phyloP scores from a whole-genome alignment of 2,888 invertebrate species.

The Archips crataeganus region DNA sequence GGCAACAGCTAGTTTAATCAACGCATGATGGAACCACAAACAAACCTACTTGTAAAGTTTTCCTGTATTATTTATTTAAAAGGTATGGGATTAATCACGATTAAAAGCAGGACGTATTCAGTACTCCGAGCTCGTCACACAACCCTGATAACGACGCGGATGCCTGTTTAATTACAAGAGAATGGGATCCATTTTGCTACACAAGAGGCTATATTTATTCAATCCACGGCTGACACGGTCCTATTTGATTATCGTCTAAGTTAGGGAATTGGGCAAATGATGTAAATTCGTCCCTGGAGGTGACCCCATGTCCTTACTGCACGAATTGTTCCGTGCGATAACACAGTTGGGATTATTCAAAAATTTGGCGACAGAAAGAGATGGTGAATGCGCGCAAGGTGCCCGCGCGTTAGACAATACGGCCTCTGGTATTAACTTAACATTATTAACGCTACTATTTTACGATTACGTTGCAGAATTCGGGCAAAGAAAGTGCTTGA shows the following conservation, averaged over 20 bases:
- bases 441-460: no score
- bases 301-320: constrained; percentile 59
- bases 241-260: constrained; percentile 48
- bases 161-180: constrained; percentile 22
- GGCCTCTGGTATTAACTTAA: no score
- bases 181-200: constrained; percentile 18
- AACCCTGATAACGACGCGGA: constrained; percentile 8
- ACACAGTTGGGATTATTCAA: constrained; percentile 68
- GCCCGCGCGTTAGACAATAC: no score
- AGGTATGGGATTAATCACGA: not conserved
- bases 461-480: no score
- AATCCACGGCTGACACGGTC: constrained; percentile 27
- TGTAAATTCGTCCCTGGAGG: constrained; percentile 60
- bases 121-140: not conserved
- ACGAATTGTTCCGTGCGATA: constrained; percentile 63
- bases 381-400: no score
- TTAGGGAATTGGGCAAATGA: constrained; percentile 52
- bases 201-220: constrained; percentile 34
- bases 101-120: not conserved
- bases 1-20: no score
- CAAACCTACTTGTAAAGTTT: no score
- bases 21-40: no score
- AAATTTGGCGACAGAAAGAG: constrained; percentile 48
- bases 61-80: not conserved
- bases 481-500: no score